phyloP scores from a whole-genome alignment of 2,113 vertebrate genomes.

The Myiopsitta monachus region DNA sequence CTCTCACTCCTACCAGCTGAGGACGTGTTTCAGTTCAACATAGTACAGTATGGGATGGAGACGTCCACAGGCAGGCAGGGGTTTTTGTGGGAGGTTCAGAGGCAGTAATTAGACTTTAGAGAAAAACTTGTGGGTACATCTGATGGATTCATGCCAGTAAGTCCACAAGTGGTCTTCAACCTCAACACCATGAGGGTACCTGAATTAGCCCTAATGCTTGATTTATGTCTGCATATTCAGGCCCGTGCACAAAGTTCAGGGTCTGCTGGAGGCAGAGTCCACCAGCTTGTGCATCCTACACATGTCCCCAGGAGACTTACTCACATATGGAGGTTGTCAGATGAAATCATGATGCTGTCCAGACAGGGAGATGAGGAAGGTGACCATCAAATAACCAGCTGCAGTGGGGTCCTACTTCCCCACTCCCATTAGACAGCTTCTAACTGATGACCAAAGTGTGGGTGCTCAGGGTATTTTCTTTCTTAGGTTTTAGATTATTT shows the following conservation, averaged over 20 bases:
- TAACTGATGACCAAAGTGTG: neutral
- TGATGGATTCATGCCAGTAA: neutral
- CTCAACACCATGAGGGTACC: neutral
- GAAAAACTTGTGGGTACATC: neutral
- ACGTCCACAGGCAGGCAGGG: neutral
- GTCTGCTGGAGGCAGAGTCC: neutral
- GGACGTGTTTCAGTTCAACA: neutral
- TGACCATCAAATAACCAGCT: neutral
- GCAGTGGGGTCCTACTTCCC: neutral
- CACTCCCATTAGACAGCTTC: neutral
- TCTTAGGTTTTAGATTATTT: neutral
- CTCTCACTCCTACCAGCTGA: neutral
- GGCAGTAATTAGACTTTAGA: neutral
- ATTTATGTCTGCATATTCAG: neutral
- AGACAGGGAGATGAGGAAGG: accelerated
- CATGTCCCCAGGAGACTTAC: neutral
- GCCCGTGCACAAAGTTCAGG: neutral
- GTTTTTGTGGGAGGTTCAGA: neutral
- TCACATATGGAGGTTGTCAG: neutral
- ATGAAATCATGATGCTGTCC: neutral
- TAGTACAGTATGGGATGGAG: neutral
- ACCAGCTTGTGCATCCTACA: neutral
- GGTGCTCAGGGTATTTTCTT: neutral
- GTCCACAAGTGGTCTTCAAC: neutral
- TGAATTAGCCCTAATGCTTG: neutral